Percentiles rank a stretch among this genome's conserved stretches.
These are phyloP conservation scores for Cheilosia soror DNA, from an alignment of 2,888 invertebrate species.

Conservation along the genomic window DNA sequence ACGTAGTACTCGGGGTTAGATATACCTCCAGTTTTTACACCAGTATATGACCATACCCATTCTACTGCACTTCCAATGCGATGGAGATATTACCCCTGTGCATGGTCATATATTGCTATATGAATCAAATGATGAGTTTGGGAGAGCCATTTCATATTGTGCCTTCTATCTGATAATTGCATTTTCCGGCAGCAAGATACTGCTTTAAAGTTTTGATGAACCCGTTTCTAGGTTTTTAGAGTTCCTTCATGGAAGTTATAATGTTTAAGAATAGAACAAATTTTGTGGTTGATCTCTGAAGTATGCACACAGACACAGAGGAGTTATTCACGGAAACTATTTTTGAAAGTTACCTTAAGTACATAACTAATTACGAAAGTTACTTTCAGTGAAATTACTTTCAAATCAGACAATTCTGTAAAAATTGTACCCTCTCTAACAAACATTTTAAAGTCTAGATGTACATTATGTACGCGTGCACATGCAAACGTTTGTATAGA, in stretches of 20 bases:
- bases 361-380: conserved; percentile 48
- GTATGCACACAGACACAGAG: not conserved
- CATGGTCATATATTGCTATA: not conserved
- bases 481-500: no score
- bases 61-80: not conserved
- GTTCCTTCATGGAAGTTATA: no score
- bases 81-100: conserved; percentile 19
- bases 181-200: not conserved
- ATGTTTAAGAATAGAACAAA: no score
- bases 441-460: no score
- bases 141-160: not conserved
- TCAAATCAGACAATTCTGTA: no score
- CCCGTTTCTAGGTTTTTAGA: no score
- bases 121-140: not conserved
- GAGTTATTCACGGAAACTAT: conserved; percentile 7
- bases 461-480: no score
- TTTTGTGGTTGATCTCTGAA: no score
- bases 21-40: not conserved
- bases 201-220: not conserved
- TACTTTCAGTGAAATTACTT: not conserved
- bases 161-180: not conserved
- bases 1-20: conserved; percentile 24
- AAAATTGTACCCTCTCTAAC: no score
- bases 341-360: conserved; percentile 25
- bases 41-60: conserved; percentile 18